Conservation (phyloP, 2,888 invertebrate species). For the Leptopilina drosophilae region DNA sequence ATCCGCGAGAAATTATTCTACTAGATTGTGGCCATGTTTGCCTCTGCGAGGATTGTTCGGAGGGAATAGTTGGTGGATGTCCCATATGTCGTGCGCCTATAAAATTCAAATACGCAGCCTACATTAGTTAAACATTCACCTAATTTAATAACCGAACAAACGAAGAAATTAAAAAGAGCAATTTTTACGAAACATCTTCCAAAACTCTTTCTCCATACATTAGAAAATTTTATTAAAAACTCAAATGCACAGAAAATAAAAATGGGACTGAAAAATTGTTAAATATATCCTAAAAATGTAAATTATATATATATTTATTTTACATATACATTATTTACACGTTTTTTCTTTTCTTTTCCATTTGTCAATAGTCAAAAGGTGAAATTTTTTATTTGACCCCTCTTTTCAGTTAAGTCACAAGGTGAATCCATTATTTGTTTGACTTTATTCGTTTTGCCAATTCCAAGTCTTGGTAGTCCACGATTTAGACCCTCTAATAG, state of each 20-base stretch:
- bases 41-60: conserved; percentile 90
- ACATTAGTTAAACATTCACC: conserved; percentile 76
- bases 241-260: no score
- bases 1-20: conserved; percentile 91
- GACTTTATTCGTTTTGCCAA: conserved; percentile 92
- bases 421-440: conserved; percentile 61
- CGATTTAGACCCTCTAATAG: conserved; percentile 96
- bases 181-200: background rate
- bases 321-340: conserved; percentile 43
- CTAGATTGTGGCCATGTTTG: conserved; percentile 95
- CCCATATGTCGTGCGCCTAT: conserved; percentile 89
- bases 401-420: conserved; percentile 44
- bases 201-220: no score
- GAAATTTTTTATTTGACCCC: conserved; percentile 46
- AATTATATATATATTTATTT: conserved; percentile 34
- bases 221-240: no score
- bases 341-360: background rate
- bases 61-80: conserved; percentile 84
- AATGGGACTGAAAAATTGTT: no score
- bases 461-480: conserved; percentile 93
- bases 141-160: no score
- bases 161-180: background rate
- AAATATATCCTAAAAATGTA: background rate
- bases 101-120: conserved; percentile 85
- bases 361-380: conserved; percentile 50